These are phyloP conservation scores for Sarcophaga bullata DNA, from an alignment of 1,140 invertebrate species.

Conservation along the genomic window DNA sequence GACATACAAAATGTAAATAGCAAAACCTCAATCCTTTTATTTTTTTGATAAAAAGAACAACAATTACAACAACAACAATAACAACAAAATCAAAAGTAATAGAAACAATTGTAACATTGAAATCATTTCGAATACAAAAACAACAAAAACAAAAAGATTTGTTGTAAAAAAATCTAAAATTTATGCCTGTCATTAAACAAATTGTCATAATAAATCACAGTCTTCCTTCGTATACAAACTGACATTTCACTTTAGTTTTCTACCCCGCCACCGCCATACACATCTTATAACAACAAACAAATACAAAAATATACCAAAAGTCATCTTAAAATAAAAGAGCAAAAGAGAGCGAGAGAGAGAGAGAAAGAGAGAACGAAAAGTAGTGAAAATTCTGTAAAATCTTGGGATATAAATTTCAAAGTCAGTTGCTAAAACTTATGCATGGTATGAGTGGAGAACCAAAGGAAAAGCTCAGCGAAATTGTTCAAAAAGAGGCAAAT, in stretches of 20 bases:
- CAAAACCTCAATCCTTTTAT: neutral
- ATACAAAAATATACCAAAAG: too few relatives aligned
- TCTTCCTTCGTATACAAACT: slow-evolving; percentile 36
- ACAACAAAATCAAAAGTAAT: neutral
- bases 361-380: neutral
- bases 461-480: neutral
- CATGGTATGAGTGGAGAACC: neutral
- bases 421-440: slow-evolving; percentile 5
- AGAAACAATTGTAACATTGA: neutral
- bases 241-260: too few relatives aligned
- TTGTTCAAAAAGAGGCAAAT: neutral
- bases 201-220: slow-evolving; percentile 64
- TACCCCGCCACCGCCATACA: neutral
- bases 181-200: slow-evolving; percentile 65
- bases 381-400: neutral
- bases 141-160: neutral
- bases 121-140: neutral
- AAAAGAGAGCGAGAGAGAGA: neutral
- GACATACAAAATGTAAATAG: too few relatives aligned
- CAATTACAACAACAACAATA: too few relatives aligned
- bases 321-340: neutral
- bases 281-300: neutral
- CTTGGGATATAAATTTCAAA: slow-evolving; percentile 21
- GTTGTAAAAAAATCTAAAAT: slow-evolving; percentile 51
- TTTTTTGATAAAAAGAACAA: neutral